Conservation (phyloP, 2,797 vertebrate species). For the Oceanodroma leucorhoa region DNA sequence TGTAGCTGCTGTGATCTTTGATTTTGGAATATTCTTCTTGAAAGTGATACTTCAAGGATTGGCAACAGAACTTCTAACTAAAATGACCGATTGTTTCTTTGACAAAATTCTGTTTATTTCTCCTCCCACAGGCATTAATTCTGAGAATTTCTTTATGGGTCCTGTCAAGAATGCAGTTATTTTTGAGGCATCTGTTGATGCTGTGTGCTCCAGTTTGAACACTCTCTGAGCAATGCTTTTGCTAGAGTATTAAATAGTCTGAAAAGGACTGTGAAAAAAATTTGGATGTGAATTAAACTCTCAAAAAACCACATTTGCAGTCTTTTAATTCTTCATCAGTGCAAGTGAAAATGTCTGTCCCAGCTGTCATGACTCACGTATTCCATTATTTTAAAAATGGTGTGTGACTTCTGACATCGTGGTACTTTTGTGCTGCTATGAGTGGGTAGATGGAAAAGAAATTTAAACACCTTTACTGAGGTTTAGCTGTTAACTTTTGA, state of each 20-base stretch:
- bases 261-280: neutral
- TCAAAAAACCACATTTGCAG: neutral
- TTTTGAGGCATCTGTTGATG: neutral
- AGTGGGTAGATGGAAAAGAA: neutral
- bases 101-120: constrained; percentile 10
- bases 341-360: constrained; percentile 24
- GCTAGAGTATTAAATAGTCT: neutral
- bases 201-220: neutral
- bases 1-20: neutral
- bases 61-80: neutral
- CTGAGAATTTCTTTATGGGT: neutral
- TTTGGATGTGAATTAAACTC: neutral
- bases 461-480: neutral
- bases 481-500: constrained; percentile 9
- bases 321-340: constrained; percentile 36
- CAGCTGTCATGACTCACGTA: constrained; percentile 38
- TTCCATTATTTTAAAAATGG: constrained; percentile 34
- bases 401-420: constrained; percentile 41
- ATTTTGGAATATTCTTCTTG: neutral
- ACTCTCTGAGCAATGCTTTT: neutral
- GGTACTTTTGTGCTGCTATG: neutral
- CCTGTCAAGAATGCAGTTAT: neutral
- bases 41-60: neutral
- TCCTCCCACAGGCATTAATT: neutral
- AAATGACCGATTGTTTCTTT: neutral